Conservation (phyloP, 2,797 vertebrate species). For the Labeo calbasu region DNA sequence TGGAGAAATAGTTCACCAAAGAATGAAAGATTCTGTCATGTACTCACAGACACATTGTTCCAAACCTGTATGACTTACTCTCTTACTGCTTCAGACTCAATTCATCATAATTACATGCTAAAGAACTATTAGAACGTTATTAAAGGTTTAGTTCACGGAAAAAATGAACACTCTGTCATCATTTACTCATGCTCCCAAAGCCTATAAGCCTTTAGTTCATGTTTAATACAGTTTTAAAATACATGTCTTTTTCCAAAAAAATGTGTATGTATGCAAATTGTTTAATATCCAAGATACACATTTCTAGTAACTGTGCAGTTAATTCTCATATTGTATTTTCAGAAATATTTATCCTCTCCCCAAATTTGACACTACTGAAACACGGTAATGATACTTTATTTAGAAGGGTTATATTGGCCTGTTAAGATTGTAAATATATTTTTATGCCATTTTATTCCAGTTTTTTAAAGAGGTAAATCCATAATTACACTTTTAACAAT, state of each 20-base stretch:
- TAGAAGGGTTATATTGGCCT: no score
- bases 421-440: no score
- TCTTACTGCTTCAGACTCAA: not conserved
- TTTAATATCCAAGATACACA: no score
- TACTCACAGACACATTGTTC: not conserved
- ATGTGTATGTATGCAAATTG: no score
- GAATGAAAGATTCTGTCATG: not conserved
- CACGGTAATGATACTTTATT: no score
- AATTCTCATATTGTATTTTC: no score
- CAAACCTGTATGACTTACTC: not conserved
- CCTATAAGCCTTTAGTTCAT: not conserved
- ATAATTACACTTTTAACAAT: no score
- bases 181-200: not conserved
- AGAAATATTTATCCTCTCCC: no score
- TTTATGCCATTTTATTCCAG: no score
- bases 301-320: no score
- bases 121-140: not conserved
- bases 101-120: not conserved
- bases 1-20: not conserved
- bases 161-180: not conserved
- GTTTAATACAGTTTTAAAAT: not conserved
- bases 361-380: no score
- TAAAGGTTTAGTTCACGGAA: not conserved
- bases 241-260: not conserved
- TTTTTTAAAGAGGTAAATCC: no score